phyloP scores from a whole-genome alignment of 2,113 vertebrate species.

The Astatoreochromis straeleni region DNA sequence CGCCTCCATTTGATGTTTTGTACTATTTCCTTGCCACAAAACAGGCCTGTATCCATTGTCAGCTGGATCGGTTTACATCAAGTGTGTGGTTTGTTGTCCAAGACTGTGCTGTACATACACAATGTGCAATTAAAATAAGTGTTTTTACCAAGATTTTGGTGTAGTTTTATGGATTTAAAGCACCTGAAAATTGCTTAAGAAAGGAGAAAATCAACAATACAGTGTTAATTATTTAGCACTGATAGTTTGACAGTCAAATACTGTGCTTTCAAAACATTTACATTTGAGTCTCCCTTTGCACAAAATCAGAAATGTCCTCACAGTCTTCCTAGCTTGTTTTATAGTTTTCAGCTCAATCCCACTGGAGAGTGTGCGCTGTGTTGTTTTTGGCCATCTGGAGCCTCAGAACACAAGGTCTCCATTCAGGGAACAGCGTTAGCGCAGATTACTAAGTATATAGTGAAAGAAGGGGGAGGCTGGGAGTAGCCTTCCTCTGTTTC shows the following conservation, averaged over 20 bases:
- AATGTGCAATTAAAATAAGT: constrained; percentile 58
- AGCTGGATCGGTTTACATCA: constrained; percentile 50
- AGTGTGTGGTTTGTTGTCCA: constrained; percentile 44
- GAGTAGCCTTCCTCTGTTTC: constrained; percentile 51
- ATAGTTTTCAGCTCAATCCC: background rate
- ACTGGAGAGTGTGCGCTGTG: constrained; percentile 28
- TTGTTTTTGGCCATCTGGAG: constrained; percentile 62
- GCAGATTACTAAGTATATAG: constrained; percentile 61
- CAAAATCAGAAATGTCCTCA: background rate
- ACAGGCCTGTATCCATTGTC: constrained; percentile 24
- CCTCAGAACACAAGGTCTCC: constrained; percentile 61
- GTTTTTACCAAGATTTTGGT: constrained; percentile 46
- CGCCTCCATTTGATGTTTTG: constrained; percentile 42
- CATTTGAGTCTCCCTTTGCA: background rate
- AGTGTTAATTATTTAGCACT: background rate
- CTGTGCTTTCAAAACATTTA: background rate
- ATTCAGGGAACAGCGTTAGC: constrained; percentile 47
- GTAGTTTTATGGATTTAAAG: constrained; percentile 29
- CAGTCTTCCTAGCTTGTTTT: background rate
- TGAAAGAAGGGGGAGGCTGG: constrained; percentile 15
- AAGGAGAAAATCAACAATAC: background rate
- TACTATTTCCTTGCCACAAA: constrained; percentile 25
- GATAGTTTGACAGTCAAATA: background rate
- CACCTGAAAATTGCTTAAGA: background rate
- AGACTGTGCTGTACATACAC: constrained; percentile 55